Evolutionary conservation across 2,888 invertebrate genomes (phyloP), one percentile per base, ranked within the genome.

Genomic region (Merodon equestris): DNA sequence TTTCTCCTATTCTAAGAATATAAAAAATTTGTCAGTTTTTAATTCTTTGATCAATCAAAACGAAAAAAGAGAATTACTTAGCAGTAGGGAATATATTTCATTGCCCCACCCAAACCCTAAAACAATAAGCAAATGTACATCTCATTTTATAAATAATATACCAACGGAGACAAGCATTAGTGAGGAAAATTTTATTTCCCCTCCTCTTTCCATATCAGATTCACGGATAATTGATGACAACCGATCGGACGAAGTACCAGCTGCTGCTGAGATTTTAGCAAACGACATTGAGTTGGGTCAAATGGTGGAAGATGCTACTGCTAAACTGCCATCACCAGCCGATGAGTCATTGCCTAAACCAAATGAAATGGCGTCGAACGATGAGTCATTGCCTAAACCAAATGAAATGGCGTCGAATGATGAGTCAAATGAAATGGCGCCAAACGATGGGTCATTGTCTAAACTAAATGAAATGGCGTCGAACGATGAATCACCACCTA

Each of bases 11-110:
- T 68, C 68, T 79, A 79, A 79, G 63, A 68, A 57, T 63, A 58
- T 63, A 68, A 17, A 48, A 68, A 74, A 70, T 79, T 79, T 79
- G 74, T 79, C 74, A 79, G 79, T 74, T 74, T 74, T 79, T 74
- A 74, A 79, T 68, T 27, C 58, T 66, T 44, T 53, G 51, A 27
- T 27, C 27, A 27, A 27, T 27, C 27, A 7, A 27, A 73, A 53
- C 27, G 51, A 74, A 56, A 66, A 67, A 40, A 44, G 58, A 64
- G 15, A 42, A 50, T 53, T 61, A 53, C 64, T 40, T 68, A 74
- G 50, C 63, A 68, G 68, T 70, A 68, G 68, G 68, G 68, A 79
- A 56, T 42, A 74, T 79, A 79, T 79, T 79, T 74, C 79, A 74
- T 79, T 79, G 68, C 58, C 68, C 79, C 79, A 79, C 79, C 79